Evolutionary conservation across 2,888 invertebrate species (phyloP), one percentile per base, ranked within the genome.

Genomic region (Pollenia angustigena): DNA sequence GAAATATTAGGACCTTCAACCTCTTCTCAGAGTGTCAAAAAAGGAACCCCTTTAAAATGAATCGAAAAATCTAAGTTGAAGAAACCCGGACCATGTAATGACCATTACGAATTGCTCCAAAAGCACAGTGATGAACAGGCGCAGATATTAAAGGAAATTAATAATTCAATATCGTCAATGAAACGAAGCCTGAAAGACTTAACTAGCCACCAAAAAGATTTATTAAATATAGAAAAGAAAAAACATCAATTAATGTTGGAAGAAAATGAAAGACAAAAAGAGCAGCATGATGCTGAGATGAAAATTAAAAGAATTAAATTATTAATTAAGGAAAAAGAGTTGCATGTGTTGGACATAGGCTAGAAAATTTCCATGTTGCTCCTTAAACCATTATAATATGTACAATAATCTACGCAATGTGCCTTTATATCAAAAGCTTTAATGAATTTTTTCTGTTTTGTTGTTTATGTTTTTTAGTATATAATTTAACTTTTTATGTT

Each of bases 81-180:
- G 58, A 58, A 58, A 23, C 32, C 32, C 9, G 58, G 23, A 32
- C 18, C 23, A 58, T 23, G 23, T 32, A 58, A 58, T 9, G 52
- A 42, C 9, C 60, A 62, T n/a, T 62, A n/a, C 16, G n/a, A 62
- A 62, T 42, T 62, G 60, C 60, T 18, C 66, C 62, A 62, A 62
- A 42, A 46, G 69, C 69, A 52, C 40, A 50, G 69, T 52, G 40
- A 52, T 52, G 16, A 40, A 69, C 69, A 52, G 9, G 69, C 40
- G 52, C 52, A 69, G 0, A 69, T 52, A 40, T 52, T 42, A 52
- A 40, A 50, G 4, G 64, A 66, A 46, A 46, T 46, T 16, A 46
- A 46, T 11, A 44, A 44, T 66, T 66, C n/a, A 52, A n/a, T n/a
- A n/a, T 52, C n/a, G 10, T 58, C 58, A 32, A 18, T 32, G 10